Evolutionary conservation across 2,113 vertebrate genomes (phyloP), one percentile per base, ranked within the genome.

Genomic region (Heterochromis multidens): DNA sequence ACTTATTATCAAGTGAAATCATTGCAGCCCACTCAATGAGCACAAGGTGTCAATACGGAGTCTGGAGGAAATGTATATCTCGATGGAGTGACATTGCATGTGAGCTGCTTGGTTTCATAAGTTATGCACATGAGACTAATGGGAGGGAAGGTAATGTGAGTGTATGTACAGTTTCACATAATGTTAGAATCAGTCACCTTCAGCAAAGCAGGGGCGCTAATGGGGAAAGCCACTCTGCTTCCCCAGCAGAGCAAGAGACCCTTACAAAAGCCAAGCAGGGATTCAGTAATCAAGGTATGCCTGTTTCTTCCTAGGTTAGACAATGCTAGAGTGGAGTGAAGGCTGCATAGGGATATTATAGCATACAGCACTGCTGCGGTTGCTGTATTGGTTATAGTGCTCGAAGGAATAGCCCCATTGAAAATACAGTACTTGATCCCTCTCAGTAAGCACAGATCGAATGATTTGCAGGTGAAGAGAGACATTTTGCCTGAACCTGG

Each of bases 1-100:
- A 87, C 90, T 91, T 91, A 91, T 89, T 92, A 92, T 85, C 86
- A 80, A 83, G 70, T 33, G 33, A 90, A 89, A 91, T 92, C 89
- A 83, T 12, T 70, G 58, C 58, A 25, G 40, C 83, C 84, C 79
- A 59, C 86, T 82, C 16, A 16, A 40, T 63, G 83, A 90, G 83
- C 37, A 21, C 4, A n/a, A 57, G 80, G 46, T 77, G 89, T 83
- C 89, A 91, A 72, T 84, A 60, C 74, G 63, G 83, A 83, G 80
- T 78, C 77, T 19, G 2, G 54, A 23, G 79, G 56, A 52, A 61
- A 27, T 83, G 31, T 88, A 63, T 19, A 1, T 86, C 79, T 65
- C n/a, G 60, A 46, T 62, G 62, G 82, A 52, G 76, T 23, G 58
- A 79, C 27, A 13, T 27, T 19, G 25, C 16, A 7, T 40, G 56